Evolutionary conservation across 1,140 invertebrate genomes (phyloP).

Genomic region (Teleopsis dalmanni): DNA sequence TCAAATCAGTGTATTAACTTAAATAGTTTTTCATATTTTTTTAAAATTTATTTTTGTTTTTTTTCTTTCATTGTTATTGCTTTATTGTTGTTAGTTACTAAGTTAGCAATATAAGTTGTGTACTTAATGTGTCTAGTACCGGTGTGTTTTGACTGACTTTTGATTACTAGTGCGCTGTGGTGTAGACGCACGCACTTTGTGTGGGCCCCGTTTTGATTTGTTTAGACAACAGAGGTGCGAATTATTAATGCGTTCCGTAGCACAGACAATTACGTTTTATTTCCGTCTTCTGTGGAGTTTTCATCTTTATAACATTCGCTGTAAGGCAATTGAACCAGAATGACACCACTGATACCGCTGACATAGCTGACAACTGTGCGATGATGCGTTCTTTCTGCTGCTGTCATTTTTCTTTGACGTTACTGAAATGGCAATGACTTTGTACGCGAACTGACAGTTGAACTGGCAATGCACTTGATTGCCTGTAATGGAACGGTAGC

Average conservation of each 20-base stretch:
- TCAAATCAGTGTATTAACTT: too few relatives aligned
- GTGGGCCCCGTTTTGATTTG: background rate
- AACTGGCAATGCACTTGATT: too few relatives aligned
- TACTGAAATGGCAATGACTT: background rate
- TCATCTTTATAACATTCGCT: background rate
- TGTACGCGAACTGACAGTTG: constrained; percentile 3
- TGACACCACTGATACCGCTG: background rate
- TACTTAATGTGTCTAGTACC: background rate
- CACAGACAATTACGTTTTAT: constrained; percentile 5
- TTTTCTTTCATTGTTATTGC: background rate
- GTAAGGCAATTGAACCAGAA: background rate
- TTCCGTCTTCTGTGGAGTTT: background rate
- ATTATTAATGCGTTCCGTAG: constrained; percentile 11
- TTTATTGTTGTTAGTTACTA: background rate
- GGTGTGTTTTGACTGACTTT: background rate
- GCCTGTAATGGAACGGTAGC: too few relatives aligned
- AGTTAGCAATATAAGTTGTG: background rate
- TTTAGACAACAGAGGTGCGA: constrained; percentile 1
- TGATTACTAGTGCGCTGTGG: background rate
- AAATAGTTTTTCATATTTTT: too few relatives aligned
- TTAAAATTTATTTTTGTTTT: too few relatives aligned
- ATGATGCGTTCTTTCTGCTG: constrained; percentile 1
- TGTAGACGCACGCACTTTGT: background rate
- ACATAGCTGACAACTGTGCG: constrained; percentile 9
- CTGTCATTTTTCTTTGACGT: background rate